Evolutionary conservation across 2,888 invertebrate genomes (phyloP), one percentile per base, ranked within the genome.

Genomic region (Frankliniella intonsa): DNA sequence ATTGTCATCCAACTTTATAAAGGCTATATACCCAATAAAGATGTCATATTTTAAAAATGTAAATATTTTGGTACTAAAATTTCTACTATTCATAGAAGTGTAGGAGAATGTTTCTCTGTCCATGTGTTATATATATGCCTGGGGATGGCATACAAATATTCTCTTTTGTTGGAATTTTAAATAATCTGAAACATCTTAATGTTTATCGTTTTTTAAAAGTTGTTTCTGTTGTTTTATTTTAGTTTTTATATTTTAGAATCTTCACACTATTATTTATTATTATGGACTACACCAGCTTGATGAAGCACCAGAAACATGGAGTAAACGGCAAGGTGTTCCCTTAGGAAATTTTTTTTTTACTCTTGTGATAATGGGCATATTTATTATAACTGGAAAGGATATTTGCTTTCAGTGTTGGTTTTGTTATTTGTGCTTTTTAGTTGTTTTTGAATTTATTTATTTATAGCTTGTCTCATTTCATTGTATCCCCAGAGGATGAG

Each of bases 161-260:
- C 69, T 76, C 69, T 76, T 76, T 76, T 76, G 69, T 76, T 76
- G 25, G 69, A 76, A 76, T 76, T 76, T 76, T 76, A 76, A 76
- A 25, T 76, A 25, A 76, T 25, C 69, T 22, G 69, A 76, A 76
- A 76, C 69, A 76, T 76, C 62, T 17, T 62, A 62, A 10, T 76
- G 69, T 76, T 76, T 76, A 62, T 62, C 62, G 69, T 76, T 76
- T 76, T 25, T 76, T 25, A 76, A n/a, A 25, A 22, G 69, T 76
- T 76, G 69, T 76, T 76, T 76, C 69, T 76, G 69, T 76, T 76
- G 69, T 76, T 76, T 76, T 22, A n/a, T 76, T 76, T 76, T 76
- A 76, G 12, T n/a, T 76, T 76, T 76, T 76, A 76, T 76, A 22
- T 76, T 22, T 76, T 76, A 76, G 25, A 76, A 22, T 25, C 69